Percentiles rank a stretch among this genome's conserved stretches.
These are phyloP conservation scores for Tragelaphus imberbis DNA, from an alignment of 2,113 vertebrate genomes.

Conservation along the genomic window DNA sequence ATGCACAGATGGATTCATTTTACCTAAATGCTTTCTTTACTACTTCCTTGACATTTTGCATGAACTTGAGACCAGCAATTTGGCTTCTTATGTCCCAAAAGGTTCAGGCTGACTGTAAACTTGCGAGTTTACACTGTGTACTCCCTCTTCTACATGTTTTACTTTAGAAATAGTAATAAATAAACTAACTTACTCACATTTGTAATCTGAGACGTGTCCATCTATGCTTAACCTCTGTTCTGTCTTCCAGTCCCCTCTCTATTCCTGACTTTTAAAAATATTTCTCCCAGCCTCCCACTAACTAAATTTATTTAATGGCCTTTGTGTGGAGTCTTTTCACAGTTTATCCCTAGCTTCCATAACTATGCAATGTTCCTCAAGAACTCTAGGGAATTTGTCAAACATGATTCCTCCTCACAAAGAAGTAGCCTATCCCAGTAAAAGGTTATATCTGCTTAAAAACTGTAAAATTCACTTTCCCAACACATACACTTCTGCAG, in stretches of 20 bases:
- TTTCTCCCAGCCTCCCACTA: not conserved
- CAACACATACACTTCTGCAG: not conserved
- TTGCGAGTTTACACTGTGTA: not conserved
- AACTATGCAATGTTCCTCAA: not conserved
- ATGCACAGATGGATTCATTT: not conserved
- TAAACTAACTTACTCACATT: not conserved
- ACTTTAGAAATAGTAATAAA: not conserved
- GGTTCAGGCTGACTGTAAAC: not conserved
- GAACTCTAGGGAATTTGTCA: not conserved
- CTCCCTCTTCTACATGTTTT: not conserved
- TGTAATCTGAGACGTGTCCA: not conserved
- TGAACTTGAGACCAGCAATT: not conserved
- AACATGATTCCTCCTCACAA: not conserved
- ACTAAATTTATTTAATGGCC: not conserved
- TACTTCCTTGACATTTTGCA: not conserved
- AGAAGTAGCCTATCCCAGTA: not conserved
- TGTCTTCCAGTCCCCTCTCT: not conserved
- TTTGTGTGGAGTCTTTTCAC: not conserved
- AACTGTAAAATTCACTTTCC: not conserved
- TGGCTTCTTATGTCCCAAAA: not conserved
- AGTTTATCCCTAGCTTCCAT: not conserved
- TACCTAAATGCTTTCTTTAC: not conserved
- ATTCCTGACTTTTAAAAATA: not conserved
- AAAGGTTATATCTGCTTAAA: conserved; percentile 1
- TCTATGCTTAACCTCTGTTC: not conserved